Percentiles rank a stretch among this genome's conserved stretches.
Conservation (phyloP, 1,140 invertebrate species). For the Teleopsis dalmanni region DNA sequence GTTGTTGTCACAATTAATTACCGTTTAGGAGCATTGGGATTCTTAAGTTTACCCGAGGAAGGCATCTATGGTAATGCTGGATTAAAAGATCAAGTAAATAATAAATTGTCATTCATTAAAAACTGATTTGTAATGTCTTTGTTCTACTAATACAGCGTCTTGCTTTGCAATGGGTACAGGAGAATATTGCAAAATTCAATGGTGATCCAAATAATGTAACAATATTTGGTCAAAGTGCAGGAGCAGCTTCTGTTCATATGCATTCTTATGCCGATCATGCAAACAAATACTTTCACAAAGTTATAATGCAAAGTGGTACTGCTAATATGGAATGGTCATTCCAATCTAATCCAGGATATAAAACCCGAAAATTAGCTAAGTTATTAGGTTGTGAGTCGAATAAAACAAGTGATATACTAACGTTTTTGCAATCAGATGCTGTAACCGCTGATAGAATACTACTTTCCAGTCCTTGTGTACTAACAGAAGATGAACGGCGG, state of each 20-base stretch:
- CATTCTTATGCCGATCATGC: conserved; percentile 31
- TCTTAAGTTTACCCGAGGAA: conserved; percentile 49
- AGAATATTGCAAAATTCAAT: conserved; percentile 55
- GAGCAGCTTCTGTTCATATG: conserved; percentile 40
- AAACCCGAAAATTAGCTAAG: conserved; percentile 22
- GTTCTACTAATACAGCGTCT: conserved; percentile 21
- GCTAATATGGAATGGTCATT: conserved; percentile 33
- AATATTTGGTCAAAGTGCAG: conserved; percentile 49
- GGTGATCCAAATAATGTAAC: conserved; percentile 53
- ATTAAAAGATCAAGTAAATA: conserved; percentile 52
- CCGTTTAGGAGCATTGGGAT: conserved; percentile 51
- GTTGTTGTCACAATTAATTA: conserved; percentile 61
- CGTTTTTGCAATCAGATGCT: conserved; percentile 27
- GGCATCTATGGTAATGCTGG: conserved; percentile 54
- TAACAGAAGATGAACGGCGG: conserved; percentile 29
- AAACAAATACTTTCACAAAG: conserved; percentile 42
- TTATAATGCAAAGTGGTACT: conserved; percentile 45
- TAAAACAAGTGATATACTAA: conserved; percentile 14
- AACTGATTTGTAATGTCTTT: neutral
- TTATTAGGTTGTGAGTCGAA: conserved; percentile 15
- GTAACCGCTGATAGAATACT: conserved; percentile 14
- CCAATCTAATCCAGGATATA: conserved; percentile 13
- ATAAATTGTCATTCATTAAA: conserved; percentile 49
- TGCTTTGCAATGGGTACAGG: conserved; percentile 52
- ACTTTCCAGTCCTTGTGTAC: conserved; percentile 16